These are phyloP conservation scores for Pygocentrus nattereri DNA, from an alignment of 2,797 vertebrate species.

Conservation along the genomic window DNA sequence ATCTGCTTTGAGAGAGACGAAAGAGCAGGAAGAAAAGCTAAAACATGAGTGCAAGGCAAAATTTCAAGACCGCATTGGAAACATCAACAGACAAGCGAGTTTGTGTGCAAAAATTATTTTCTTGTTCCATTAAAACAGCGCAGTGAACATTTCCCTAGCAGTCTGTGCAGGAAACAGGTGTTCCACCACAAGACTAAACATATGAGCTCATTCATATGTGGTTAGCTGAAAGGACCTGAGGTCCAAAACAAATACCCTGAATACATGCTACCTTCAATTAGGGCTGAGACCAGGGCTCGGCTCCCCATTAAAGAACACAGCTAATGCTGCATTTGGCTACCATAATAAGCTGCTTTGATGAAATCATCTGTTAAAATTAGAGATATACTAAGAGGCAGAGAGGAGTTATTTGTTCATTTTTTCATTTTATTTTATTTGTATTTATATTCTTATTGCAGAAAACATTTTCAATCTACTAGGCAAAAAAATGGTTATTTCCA, in stretches of 20 bases:
- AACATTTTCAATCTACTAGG: too few species aligned
- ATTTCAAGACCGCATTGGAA: neutral
- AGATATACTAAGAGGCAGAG: too few species aligned
- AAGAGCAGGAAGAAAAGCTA: conserved; percentile 11
- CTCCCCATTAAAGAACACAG: too few species aligned
- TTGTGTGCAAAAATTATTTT: conserved; percentile 3
- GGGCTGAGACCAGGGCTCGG: too few species aligned
- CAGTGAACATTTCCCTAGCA: neutral
- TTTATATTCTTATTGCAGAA: too few species aligned
- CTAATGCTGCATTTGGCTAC: too few species aligned
- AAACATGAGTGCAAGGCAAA: neutral
- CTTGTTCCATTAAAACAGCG: conserved; percentile 8
- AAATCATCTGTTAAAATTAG: too few species aligned
- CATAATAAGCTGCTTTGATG: too few species aligned
- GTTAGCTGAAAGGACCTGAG: conserved; percentile 7
- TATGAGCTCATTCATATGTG: conserved; percentile 44
- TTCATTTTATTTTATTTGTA: too few species aligned
- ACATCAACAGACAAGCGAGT: neutral
- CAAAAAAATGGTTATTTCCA: too few species aligned
- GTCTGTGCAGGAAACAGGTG: conserved; percentile 29
- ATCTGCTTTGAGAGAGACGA: conserved; percentile 1
- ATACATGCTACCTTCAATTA: neutral
- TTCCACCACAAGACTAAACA: conserved; percentile 45
- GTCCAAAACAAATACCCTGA: neutral
- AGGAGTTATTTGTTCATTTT: too few species aligned